Conservation (phyloP, 2,797 vertebrate species). For the Staurois parvus region DNA sequence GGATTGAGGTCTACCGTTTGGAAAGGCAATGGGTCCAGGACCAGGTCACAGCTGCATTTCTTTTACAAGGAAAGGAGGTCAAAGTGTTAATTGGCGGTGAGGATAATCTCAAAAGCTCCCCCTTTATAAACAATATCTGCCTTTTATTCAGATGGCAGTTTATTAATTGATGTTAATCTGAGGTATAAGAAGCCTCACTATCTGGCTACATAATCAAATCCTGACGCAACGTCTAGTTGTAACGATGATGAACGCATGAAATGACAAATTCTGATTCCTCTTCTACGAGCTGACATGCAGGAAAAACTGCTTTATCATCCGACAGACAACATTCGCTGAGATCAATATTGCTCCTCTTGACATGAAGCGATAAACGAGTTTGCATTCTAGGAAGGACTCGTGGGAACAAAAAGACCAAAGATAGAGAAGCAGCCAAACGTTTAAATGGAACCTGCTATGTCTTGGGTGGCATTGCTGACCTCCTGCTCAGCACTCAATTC, state of each 20-base stretch:
- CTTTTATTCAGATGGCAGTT: background rate
- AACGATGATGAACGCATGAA: constrained; percentile 36
- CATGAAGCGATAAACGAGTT: constrained; percentile 28
- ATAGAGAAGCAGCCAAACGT: no score
- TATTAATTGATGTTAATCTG: constrained; percentile 27
- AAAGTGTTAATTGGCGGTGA: no score
- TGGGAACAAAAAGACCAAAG: background rate
- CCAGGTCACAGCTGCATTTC: no score
- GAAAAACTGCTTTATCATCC: constrained; percentile 30
- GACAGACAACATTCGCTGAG: background rate
- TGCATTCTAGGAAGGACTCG: constrained; percentile 10
- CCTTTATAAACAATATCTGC: background rate
- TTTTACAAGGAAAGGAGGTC: no score
- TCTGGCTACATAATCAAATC: constrained; percentile 41
- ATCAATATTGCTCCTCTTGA: constrained; percentile 42
- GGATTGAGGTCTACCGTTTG: no score
- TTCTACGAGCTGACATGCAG: constrained; percentile 10
- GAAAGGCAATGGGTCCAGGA: no score
- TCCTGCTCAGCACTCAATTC: no score
- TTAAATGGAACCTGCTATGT: no score
- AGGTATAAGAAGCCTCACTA: constrained; percentile 31
- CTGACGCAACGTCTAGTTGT: constrained; percentile 28
- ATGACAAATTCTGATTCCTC: constrained; percentile 30
- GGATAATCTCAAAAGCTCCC: no score
- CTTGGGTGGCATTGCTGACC: no score